Evolutionary conservation across 2,888 invertebrate genomes (phyloP), one percentile per base, ranked within the genome.

Genomic region (Orchesellides sinensis): DNA sequence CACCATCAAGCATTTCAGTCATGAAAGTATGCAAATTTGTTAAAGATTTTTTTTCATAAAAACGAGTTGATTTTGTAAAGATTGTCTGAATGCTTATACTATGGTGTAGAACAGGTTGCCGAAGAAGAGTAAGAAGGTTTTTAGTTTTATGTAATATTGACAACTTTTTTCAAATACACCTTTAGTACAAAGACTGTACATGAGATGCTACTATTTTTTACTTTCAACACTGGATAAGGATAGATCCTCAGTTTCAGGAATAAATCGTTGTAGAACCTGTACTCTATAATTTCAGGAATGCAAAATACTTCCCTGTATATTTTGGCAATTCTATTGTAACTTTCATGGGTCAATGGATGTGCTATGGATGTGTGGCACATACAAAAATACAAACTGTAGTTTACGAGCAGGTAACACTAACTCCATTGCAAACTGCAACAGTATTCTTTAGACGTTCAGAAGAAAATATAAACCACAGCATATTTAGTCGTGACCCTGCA

Each of bases 21-120:
- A 69, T 69, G 69, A 69, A 69, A 69, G 32, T 68, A 69, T 69
- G 69, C 54, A 69, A 69, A 69, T 49, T 68, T 27, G 14, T 25
- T 21, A 19, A 52, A 4, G 40, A 10, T 17, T 52, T 40, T 40
- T 17, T 63, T 40, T 63, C 4, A 40, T 35, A 5, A 61, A 61
- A 61, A 61, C 19, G 23, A 25, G 56, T 56, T 56, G 56, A 14
- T 56, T 56, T 56, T 23, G 23, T 49, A 21, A 52, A 21, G 8
- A 52, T 21, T n/a, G n/a, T n/a, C n/a, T n/a, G n/a, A n/a, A n/a
- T 40, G 10, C 4, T n/a, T n/a, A 40, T 10, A 5, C 40, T 2
- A 10, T 40, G 40, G 40, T 14, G 40, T 40, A 40, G n/a, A 40
- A 40, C 40, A 40, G 40, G 40, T 40, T 40, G 40, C n/a, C n/a